Base-by-base conservation (phyloP, 2,797 vertebrate species). In the Otolemur crassicaudatus region DNA sequence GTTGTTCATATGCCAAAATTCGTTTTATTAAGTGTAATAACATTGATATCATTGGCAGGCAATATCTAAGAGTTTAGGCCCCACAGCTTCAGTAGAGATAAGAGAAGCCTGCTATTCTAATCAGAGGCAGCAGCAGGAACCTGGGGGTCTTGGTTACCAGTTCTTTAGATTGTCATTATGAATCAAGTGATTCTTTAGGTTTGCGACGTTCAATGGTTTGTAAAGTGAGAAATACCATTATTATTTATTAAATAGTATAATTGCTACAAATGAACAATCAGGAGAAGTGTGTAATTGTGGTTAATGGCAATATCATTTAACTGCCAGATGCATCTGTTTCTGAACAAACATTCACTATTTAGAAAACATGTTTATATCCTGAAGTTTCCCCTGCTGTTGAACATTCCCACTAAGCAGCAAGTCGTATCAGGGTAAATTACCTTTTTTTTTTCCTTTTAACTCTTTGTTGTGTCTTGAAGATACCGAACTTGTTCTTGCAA, bases 291-390 rank as follows among this genome's bases (percentile, higher is more conserved):
- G 84, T 94, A 93, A 92, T 85, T 95, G 63, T 90, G 16, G 77
- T 70, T 82, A 82, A 70, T 81, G 34, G 2, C 17, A 89, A 63
- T 94, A 86, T 93, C 23, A 79, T 93, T 90, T 96, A 85, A 95
- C 65, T 87, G 4, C 60, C 88, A 92, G 69, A 65, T 94, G 82
- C 37, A 76, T 95, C 92, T 96, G 92, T 90, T 93, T 97, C 49
- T 94, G 53, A 94, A 95, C 70, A 97, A 97, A 81, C 53, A 81
- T 95, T 94, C 25, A 34, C 76, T 94, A 76, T 90, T 96, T 95
- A 94, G 73, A 97, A 94, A 93, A 79, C 34, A 17, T 93, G 72
- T 92, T 98, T 95, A 76, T 82, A 73, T 70, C 73, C 49, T 90
- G 56, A 94, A 87, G 82, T 65, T 96, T 93, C 12, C 40, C 40